These are phyloP conservation scores for Ichneumoninae sp. DNA, from an alignment of 2,888 invertebrate species.

Conservation along the genomic window DNA sequence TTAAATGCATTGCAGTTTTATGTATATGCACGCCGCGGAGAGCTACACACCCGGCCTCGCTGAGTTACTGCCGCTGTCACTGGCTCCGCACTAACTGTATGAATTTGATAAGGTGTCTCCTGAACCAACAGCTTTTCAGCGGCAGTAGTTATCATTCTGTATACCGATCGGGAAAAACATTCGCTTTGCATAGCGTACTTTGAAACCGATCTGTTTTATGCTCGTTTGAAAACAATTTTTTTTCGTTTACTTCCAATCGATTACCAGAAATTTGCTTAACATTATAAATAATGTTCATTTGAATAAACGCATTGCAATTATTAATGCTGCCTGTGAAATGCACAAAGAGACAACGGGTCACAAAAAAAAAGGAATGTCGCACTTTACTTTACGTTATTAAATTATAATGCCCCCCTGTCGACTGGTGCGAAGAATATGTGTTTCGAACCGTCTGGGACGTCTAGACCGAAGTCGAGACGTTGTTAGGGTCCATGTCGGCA, in stretches of 20 bases:
- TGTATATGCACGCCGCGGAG: neutral
- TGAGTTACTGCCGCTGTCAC: conserved; percentile 42
- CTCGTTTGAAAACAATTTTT: neutral
- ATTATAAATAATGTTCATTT: too few species aligned
- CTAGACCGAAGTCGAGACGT: conserved; percentile 53
- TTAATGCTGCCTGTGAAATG: too few species aligned
- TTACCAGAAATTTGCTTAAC: too few species aligned
- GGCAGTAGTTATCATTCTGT: conserved; percentile 11
- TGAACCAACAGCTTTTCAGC: conserved; percentile 9
- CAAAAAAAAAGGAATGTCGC: too few species aligned
- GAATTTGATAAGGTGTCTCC: conserved; percentile 40
- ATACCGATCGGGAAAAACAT: conserved; percentile 19
- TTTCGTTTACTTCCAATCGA: neutral
- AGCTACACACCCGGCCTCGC: conserved; percentile 4
- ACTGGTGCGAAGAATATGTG: conserved; percentile 13
- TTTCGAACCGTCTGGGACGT: conserved; percentile 42
- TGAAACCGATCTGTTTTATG: neutral
- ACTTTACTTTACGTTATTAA: neutral
- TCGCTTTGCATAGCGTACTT: neutral
- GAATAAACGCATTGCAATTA: too few species aligned
- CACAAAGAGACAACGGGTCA: too few species aligned
- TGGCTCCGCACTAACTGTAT: conserved; percentile 30
- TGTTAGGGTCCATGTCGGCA: neutral
- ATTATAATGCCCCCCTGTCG: neutral
- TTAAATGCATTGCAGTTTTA: conserved; percentile 14